Percentiles rank a stretch among this genome's conserved stretches.
phyloP scores from a whole-genome alignment of 2,888 invertebrate species.

The Scelioninae gen. 1 region DNA sequence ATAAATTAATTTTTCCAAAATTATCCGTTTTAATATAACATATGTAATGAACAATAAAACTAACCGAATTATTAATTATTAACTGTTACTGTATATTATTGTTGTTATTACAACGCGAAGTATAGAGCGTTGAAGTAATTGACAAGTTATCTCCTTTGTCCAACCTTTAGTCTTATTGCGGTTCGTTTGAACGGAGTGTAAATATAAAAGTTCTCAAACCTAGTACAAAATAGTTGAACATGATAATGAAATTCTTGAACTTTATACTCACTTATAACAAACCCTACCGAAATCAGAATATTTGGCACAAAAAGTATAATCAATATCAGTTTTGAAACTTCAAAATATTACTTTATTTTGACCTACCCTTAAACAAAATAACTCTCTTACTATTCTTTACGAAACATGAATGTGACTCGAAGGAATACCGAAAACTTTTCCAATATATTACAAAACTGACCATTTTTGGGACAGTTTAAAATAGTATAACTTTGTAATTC shows the following conservation, averaged over 20 bases:
- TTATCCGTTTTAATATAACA: too few relatives aligned
- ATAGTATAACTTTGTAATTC: too few relatives aligned
- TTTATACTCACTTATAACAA: conserved; percentile 5
- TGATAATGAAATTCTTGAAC: conserved; percentile 22
- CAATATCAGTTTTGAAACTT: background rate
- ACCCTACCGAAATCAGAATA: background rate
- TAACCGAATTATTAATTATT: too few relatives aligned
- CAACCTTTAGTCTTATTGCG: conserved; percentile 32
- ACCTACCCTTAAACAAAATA: background rate
- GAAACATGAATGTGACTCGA: too few relatives aligned
- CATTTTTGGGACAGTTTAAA: too few relatives aligned
- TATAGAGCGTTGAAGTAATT: conserved; percentile 17
- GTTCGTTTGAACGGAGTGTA: conserved; percentile 15
- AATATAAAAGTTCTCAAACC: conserved; percentile 13
- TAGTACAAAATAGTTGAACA: conserved; percentile 1
- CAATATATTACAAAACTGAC: too few relatives aligned
- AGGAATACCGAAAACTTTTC: too few relatives aligned
- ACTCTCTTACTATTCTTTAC: background rate
- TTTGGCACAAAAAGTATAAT: background rate
- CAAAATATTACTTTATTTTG: background rate
- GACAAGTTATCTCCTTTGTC: conserved; percentile 7
- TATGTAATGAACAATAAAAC: too few relatives aligned
- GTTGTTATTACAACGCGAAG: too few relatives aligned
- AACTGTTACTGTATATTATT: conserved; percentile 18
- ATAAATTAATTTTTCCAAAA: too few relatives aligned